Evolutionary conservation across 2,113 vertebrate genomes (phyloP).

Genomic region (Phodopus roborovskii): DNA sequence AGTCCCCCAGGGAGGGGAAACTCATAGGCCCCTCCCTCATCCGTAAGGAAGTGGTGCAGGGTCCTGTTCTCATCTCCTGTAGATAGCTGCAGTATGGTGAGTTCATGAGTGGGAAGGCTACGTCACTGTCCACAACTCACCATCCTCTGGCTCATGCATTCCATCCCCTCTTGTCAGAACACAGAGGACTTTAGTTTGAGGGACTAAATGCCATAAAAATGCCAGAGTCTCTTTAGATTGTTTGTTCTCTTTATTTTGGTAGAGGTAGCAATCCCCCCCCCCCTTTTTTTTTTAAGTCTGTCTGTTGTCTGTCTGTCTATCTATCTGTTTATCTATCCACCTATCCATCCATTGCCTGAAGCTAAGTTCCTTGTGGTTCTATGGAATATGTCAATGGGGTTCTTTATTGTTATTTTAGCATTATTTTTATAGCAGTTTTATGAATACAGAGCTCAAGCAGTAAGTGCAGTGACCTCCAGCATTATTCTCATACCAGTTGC

Average conservation of each 20-base stretch:
- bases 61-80: not conserved
- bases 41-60: no score
- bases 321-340: not conserved
- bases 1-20: not conserved
- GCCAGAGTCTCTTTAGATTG: not conserved
- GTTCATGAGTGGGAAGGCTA: not conserved
- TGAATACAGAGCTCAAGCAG: not conserved
- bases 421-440: not conserved
- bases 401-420: not conserved
- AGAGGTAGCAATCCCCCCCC: no score
- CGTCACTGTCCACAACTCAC: not conserved
- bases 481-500: no score
- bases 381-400: not conserved
- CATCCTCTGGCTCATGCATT: not conserved
- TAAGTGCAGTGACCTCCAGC: not conserved
- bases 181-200: not conserved
- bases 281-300: no score
- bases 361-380: not conserved
- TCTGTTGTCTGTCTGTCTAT: no score
- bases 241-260: not conserved
- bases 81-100: not conserved
- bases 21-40: not conserved
- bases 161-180: not conserved
- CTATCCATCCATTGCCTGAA: not conserved
- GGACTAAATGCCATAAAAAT: not conserved